Percentiles rank a stretch among this genome's conserved stretches.
Conservation (phyloP, 2,888 invertebrate species). For the Zygogramma bicolorata region DNA sequence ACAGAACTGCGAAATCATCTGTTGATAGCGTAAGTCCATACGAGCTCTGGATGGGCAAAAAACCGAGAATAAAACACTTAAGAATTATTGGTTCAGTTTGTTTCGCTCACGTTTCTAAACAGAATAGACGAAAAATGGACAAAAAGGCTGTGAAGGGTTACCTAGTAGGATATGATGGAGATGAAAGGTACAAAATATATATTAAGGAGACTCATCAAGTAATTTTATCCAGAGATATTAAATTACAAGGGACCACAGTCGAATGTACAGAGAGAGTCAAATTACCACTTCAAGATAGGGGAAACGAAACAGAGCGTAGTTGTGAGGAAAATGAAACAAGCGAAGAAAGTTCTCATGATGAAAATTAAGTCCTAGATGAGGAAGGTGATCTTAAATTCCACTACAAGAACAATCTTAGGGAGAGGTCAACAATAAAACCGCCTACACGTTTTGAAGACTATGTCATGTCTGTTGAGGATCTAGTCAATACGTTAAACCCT, state of each 20-base stretch:
- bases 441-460: neutral
- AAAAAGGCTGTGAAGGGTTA: slow-evolving; percentile 51
- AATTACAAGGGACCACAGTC: neutral
- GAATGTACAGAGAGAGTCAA: neutral
- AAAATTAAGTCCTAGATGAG: neutral
- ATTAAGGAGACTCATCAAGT: neutral
- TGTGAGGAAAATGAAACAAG: neutral
- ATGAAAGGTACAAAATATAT: slow-evolving; percentile 50
- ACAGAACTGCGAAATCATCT: slow-evolving; percentile 49
- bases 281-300: neutral
- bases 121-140: slow-evolving; percentile 52
- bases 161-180: slow-evolving; percentile 54
- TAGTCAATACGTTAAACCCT: no score
- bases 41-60: slow-evolving; percentile 50
- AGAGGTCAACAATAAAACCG: neutral
- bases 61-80: slow-evolving; percentile 45
- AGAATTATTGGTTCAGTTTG: slow-evolving; percentile 47
- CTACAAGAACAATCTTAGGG: neutral
- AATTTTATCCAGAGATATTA: neutral
- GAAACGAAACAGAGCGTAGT: no score
- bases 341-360: neutral
- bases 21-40: slow-evolving; percentile 45
- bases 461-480: neutral
- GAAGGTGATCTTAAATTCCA: neutral
- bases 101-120: slow-evolving; percentile 48